Base-by-base conservation (phyloP, 2,113 vertebrate genomes). In the Ochotona curzoniae region DNA sequence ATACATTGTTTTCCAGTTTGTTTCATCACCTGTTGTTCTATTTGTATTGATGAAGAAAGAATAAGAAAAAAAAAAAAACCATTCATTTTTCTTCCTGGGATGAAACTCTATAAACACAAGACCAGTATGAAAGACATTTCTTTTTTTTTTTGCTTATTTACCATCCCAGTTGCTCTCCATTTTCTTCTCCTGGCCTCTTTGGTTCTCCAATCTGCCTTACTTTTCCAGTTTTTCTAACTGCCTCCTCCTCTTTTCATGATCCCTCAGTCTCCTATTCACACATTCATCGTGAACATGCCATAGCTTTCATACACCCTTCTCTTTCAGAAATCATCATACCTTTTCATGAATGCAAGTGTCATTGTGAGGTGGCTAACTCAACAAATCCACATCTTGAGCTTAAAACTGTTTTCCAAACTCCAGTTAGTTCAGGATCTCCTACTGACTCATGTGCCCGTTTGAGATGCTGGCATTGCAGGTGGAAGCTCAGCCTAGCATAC, bases 11-110 rank as follows among this genome's bases (percentile, higher is more conserved):
- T 95, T 79, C 51, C 28, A 69, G 23, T 67, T 94, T 90, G n/a
- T n/a, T 79, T 87, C 23, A 74, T 76, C 61, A 60, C 26, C 82
- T 94, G 47, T 32, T 64, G 91, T 95, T 71, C 67, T 87, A 71
- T 90, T 82, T 78, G 69, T 32, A 83, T 90, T 92, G 92, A 74
- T 85, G 57, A 85, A 83, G 9, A 54, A 82, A 54, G 6, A 76
- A 71, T 12, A 35, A 51, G 57, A 18, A 54, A 81, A 88, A 18
- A 54, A 81, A 88, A 44, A 44, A 82, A 85, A 4, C 8, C 63
- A 90, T 83, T 44, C 12, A 26, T 9, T 63, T 93, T 26, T 49
- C 63, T 91, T 10, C 57, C 20, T 35, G 49, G 9, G 23, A 47
- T 54, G 10, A 70, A 78, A 73, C 1, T 71, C 60, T 66, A 78